Conservation (phyloP, 1,140 invertebrate genomes). For the Hestina assimilis region DNA sequence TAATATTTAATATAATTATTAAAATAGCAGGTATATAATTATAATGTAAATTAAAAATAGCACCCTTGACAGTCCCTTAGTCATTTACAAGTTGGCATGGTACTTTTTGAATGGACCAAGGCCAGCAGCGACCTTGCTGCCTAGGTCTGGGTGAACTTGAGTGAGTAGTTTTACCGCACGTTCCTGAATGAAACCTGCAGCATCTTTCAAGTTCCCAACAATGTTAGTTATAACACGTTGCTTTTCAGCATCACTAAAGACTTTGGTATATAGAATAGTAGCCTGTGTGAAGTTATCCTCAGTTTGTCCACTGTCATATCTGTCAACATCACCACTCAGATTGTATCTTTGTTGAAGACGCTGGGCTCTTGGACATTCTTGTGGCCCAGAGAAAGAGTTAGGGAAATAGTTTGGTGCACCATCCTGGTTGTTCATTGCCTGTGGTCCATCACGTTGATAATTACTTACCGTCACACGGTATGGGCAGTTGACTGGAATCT, state of each 20-base stretch:
- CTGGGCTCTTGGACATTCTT: slow-evolving; percentile 78
- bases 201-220: slow-evolving; percentile 86
- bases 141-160: slow-evolving; percentile 84
- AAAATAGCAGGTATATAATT: slow-evolving; percentile 81
- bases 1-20: slow-evolving; percentile 13
- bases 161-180: slow-evolving; percentile 88
- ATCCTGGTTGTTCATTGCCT: slow-evolving; percentile 82
- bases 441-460: slow-evolving; percentile 93
- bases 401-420: slow-evolving; percentile 97
- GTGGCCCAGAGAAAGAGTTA: slow-evolving; percentile 94
- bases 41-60: slow-evolving; percentile 82
- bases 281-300: slow-evolving; percentile 96
- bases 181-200: slow-evolving; percentile 92
- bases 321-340: slow-evolving; percentile 81
- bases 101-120: slow-evolving; percentile 79
- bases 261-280: slow-evolving; percentile 88
- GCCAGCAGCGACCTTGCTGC: slow-evolving; percentile 81
- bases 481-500: slow-evolving; percentile 97
- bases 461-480: slow-evolving; percentile 84
- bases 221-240: slow-evolving; percentile 89
- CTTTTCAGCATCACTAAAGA: slow-evolving; percentile 85
- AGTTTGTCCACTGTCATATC: slow-evolving; percentile 88
- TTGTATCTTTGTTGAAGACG: slow-evolving; percentile 78
- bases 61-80: slow-evolving; percentile 32
- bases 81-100: slow-evolving; percentile 78